phyloP scores from a whole-genome alignment of 2,797 vertebrate genomes.

The Hylomyscus alleni region DNA sequence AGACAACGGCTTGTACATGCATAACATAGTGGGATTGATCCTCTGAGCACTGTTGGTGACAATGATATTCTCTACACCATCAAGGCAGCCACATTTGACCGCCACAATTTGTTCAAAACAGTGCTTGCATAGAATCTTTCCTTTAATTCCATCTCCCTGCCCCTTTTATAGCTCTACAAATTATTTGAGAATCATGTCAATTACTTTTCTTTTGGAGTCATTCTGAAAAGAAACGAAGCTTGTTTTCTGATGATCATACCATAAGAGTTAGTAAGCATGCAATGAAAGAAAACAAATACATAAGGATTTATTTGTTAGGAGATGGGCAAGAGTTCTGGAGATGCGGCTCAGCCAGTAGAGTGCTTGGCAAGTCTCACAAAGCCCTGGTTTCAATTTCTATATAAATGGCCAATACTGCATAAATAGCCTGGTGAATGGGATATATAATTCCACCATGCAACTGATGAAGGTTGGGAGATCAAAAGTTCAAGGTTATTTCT shows the following conservation, averaged over 20 bases:
- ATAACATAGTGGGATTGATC: neutral
- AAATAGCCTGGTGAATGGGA: neutral
- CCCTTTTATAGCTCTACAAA: neutral
- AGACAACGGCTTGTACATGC: neutral
- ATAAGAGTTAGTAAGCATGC: neutral
- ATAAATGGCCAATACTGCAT: neutral
- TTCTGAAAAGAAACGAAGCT: neutral
- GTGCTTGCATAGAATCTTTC: neutral
- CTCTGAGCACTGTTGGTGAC: neutral
- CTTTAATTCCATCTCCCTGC: neutral
- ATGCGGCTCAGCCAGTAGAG: neutral
- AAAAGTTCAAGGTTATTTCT: neutral
- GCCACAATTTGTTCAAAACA: neutral
- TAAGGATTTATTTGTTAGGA: neutral
- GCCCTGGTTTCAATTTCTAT: neutral
- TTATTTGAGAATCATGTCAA: neutral
- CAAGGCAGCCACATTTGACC: neutral
- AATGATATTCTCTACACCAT: neutral
- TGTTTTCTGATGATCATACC: neutral
- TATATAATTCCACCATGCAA: neutral
- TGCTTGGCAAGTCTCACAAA: neutral
- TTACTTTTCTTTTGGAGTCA: conserved; percentile 22
- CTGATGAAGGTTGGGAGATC: neutral
- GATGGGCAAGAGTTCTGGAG: neutral
- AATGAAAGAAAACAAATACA: neutral